Percentiles rank a stretch among this genome's conserved stretches.
phyloP scores from a whole-genome alignment of 2,113 vertebrate genomes.

The Haplochromis vanheusdeni region DNA sequence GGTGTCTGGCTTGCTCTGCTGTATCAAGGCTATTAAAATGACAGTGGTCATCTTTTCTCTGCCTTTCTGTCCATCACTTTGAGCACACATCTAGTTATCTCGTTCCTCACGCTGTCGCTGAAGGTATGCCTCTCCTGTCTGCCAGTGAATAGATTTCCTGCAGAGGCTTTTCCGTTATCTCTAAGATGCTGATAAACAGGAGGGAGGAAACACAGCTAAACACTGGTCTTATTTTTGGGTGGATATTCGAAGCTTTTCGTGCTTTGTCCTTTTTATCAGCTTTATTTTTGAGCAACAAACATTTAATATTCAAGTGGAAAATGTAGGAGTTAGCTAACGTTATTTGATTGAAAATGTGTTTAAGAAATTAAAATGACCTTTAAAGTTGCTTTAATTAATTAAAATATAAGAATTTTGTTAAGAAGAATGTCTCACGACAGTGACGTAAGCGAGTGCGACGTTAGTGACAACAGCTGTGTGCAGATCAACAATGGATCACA shows the following conservation, averaged over 20 bases:
- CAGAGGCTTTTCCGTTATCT: not conserved
- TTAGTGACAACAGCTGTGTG: not conserved
- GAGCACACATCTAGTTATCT: not conserved
- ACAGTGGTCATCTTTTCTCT: not conserved
- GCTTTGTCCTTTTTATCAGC: not conserved
- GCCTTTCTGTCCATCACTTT: not conserved
- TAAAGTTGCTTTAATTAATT: not conserved
- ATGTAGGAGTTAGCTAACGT: not conserved
- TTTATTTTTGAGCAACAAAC: not conserved
- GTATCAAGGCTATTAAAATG: constrained; percentile 28
- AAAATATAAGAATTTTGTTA: not conserved
- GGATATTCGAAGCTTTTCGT: not conserved
- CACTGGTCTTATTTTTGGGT: not conserved
- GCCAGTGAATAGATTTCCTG: not conserved
- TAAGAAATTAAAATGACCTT: not conserved
- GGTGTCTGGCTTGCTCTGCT: not conserved
- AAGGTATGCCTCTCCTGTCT: not conserved
- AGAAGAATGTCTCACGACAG: not conserved
- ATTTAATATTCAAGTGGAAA: not conserved
- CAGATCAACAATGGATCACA: too few relatives aligned
- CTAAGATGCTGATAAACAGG: not conserved
- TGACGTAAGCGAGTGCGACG: not conserved
- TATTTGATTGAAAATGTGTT: not conserved
- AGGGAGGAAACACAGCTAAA: not conserved
- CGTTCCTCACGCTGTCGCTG: not conserved